phyloP scores from a whole-genome alignment of 2,113 vertebrate genomes.

The Hippocampus zosterae region DNA sequence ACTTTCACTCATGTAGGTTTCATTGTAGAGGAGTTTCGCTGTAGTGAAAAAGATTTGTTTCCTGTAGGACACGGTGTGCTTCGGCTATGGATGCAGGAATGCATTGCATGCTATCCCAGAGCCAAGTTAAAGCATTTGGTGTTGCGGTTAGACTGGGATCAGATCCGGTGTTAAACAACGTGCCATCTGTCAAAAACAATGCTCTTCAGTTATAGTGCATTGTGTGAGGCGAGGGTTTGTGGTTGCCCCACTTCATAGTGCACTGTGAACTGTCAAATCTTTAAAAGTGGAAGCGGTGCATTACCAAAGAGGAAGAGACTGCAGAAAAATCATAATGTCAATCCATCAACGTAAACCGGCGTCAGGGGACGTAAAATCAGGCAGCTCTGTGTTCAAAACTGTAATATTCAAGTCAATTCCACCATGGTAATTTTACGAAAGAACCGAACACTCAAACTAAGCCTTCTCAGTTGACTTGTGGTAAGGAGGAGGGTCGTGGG shows the following conservation, averaged over 20 bases:
- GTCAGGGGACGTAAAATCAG: background rate
- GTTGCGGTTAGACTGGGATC: slow-evolving; percentile 32
- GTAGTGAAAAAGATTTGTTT: slow-evolving; percentile 20
- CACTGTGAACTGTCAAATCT: slow-evolving; percentile 24
- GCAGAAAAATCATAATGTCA: background rate
- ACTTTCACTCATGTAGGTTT: too few relatives aligned
- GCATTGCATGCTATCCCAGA: slow-evolving; percentile 20
- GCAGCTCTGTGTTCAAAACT: background rate
- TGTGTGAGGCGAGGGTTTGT: slow-evolving; percentile 47
- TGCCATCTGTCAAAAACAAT: slow-evolving; percentile 56
- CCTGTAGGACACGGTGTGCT: slow-evolving; percentile 26
- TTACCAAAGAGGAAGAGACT: background rate
- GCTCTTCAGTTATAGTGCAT: slow-evolving; percentile 44
- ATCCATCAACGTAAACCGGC: background rate
- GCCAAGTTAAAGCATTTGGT: slow-evolving; percentile 36
- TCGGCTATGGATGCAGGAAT: slow-evolving; percentile 22
- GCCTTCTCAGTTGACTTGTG: too few relatives aligned
- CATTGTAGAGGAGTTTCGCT: too few relatives aligned
- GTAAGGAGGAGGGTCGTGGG: too few relatives aligned
- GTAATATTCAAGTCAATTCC: background rate
- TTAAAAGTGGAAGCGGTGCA: background rate
- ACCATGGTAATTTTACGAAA: too few relatives aligned
- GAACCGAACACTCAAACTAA: too few relatives aligned
- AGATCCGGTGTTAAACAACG: slow-evolving; percentile 41
- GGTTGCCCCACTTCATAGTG: slow-evolving; percentile 31